Evolutionary conservation across 1,140 invertebrate species (phyloP), one percentile per base, ranked within the genome.

Genomic region (Diplogasteroides magnus): DNA sequence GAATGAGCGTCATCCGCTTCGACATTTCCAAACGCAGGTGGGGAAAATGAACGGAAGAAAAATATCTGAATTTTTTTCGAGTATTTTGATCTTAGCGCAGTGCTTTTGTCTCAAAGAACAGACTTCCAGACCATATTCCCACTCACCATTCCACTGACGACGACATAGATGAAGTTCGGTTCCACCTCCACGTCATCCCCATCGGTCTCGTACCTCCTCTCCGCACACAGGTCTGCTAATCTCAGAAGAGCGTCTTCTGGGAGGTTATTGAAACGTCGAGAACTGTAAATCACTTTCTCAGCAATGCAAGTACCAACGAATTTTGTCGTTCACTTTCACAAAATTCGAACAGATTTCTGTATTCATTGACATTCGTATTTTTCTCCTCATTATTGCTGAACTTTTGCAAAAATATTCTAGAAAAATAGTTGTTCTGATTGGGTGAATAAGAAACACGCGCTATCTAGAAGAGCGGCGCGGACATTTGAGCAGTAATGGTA

Each of bases 91-190:
- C n/a, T n/a, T n/a, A n/a, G n/a, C n/a, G n/a, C n/a, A n/a, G n/a
- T n/a, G n/a, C n/a, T n/a, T 31, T 37, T 31, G 62, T 32, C n/a
- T n/a, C n/a, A n/a, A n/a, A n/a, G n/a, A n/a, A n/a, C n/a, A n/a
- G n/a, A n/a, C n/a, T n/a, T n/a, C 61, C 61, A 63, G 28, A 63
- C 32, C n/a, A n/a, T n/a, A n/a, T n/a, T n/a, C n/a, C 37, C 19
- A 11, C 68, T 57, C 29, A 70, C 68, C 37, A 69, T 62, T 13
- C 68, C 68, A 69, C 57, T 70, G 29, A 70, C 26, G 19, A 70
- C 58, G 55, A 70, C 25, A 37, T 70, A 68, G 66, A 66, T n/a
- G 23, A 66, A 66, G 48, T 70, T 65, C 14, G 61, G 64, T 65
- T 70, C 37, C 19, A 48, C 37, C 6, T 48, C 37, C 6, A 48